These are phyloP conservation scores for Tetraodon nigroviridis DNA, from an alignment of 2,113 vertebrate species.

Conservation along the genomic window DNA sequence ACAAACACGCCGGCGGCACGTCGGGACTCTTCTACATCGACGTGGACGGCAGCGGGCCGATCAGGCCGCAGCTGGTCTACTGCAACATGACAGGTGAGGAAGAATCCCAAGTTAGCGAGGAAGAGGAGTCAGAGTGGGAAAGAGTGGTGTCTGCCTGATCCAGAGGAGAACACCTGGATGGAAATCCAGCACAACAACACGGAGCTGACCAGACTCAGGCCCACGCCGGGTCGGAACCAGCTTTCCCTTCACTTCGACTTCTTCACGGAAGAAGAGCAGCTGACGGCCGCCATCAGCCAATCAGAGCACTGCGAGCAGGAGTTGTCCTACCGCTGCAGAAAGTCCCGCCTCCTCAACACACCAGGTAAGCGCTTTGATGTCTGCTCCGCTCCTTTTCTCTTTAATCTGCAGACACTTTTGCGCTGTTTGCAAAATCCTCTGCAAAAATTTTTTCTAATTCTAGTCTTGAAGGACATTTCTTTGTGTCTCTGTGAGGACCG, in stretches of 20 bases:
- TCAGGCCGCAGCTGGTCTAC: slow-evolving; percentile 78
- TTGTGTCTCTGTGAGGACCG: too few relatives aligned
- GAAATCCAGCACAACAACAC: slow-evolving; percentile 89
- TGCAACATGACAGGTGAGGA: slow-evolving; percentile 80
- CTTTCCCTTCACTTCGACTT: slow-evolving; percentile 82
- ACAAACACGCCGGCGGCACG: slow-evolving; percentile 78
- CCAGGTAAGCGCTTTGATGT: slow-evolving; percentile 67
- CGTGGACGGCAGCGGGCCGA: slow-evolving; percentile 82
- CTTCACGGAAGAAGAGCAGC: slow-evolving; percentile 78
- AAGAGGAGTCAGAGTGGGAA: neutral
- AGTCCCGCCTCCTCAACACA: slow-evolving; percentile 85
- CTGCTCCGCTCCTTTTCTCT: neutral
- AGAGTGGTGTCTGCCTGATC: neutral
- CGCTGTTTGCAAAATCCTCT: too few relatives aligned
- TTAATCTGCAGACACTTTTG: too few relatives aligned
- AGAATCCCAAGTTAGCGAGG: neutral
- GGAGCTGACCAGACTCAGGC: slow-evolving; percentile 81
- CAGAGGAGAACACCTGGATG: slow-evolving; percentile 83
- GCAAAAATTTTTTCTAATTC: too few relatives aligned
- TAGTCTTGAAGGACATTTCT: too few relatives aligned
- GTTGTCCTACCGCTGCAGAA: slow-evolving; percentile 89
- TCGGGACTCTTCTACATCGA: slow-evolving; percentile 84
- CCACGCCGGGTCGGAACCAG: slow-evolving; percentile 69
- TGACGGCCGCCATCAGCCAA: slow-evolving; percentile 78
- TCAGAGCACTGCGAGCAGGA: slow-evolving; percentile 91